Base-by-base conservation (phyloP, 2,888 invertebrate genomes). In the Smittia aterrima region DNA sequence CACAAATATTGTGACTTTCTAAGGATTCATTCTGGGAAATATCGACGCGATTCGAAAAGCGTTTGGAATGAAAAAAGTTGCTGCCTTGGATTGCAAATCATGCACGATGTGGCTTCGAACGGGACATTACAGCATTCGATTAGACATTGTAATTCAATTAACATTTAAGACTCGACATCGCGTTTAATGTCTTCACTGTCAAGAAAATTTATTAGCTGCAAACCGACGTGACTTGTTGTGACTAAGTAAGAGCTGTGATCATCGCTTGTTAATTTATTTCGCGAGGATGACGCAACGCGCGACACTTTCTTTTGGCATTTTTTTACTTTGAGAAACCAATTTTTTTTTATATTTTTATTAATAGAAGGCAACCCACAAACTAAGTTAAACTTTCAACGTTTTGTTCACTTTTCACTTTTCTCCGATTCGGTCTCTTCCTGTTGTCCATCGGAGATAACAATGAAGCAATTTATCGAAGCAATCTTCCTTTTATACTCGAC, bases 381-480 rank as follows among this genome's bases (percentile, higher is more conserved):
- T 47, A 4, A 13, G 11, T 11, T 11, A n/a, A 47, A 47, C n/a
- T 47, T 11, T 7, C 38, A 38, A 38, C 38, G 11, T 11, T 38
- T 13, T 47, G 47, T 47, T 47, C 64, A 64, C 24, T 64, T 25
- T 64, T 16, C 27, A 24, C 47, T 70, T 72, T 58, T 72, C 62
- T 58, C n/a, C 62, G 22, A 22, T 18, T 40, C 40, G 62, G 54
- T 62, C 16, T 58, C 62, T 62, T 62, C 40, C 62, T 32, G 27
- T 6, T 20, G 72, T 18, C 32, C 53, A 72, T 72, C 72, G 72
- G 40, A 27, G 72, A 62, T 40, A 72, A 40, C 13, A 72, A 72
- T 72, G 62, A 22, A 38, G 2, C 1, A 6, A 27, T 6, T 13
- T 27, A 24, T 16, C 53, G 20, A 7, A 9, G 20, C 1, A 16